Percentiles rank a stretch among this genome's conserved stretches.
Conservation (phyloP, 2,113 vertebrate genomes). For the Tyrannus savana region DNA sequence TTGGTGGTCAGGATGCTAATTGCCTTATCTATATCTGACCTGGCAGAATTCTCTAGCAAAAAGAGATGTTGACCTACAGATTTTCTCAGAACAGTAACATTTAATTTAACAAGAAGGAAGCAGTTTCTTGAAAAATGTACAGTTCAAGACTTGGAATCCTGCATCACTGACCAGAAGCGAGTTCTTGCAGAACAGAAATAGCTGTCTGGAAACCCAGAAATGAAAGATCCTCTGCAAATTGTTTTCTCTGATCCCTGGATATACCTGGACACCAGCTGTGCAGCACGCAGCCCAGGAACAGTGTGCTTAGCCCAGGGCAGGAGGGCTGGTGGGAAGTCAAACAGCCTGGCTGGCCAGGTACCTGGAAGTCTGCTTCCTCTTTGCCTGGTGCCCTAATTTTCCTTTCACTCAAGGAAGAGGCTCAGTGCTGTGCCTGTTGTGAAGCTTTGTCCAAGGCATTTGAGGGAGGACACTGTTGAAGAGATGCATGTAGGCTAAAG, state of each 20-base stretch:
- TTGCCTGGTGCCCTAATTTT: not conserved
- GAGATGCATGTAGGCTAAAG: not conserved
- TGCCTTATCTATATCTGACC: not conserved
- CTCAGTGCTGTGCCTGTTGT: not conserved
- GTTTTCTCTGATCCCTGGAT: not conserved
- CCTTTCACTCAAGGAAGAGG: not conserved
- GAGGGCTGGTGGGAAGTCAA: not conserved
- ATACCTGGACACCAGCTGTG: not conserved
- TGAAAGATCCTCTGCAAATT: not conserved
- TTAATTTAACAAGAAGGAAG: not conserved
- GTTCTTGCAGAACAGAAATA: not conserved
- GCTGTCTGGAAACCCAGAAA: not conserved
- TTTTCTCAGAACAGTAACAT: not conserved
- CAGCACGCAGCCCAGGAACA: not conserved
- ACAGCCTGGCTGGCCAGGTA: not conserved
- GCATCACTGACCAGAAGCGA: not conserved
- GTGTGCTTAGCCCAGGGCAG: not conserved
- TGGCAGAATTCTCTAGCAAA: not conserved
- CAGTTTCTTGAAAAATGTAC: not conserved
- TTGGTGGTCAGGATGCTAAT: not conserved
- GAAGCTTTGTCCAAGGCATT: not conserved
- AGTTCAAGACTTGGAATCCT: not conserved
- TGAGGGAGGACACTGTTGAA: not conserved
- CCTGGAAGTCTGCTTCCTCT: not conserved
- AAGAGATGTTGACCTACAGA: not conserved